These are phyloP conservation scores for Eretmocerus hayati DNA, from an alignment of 2,888 invertebrate genomes.

Conservation along the genomic window DNA sequence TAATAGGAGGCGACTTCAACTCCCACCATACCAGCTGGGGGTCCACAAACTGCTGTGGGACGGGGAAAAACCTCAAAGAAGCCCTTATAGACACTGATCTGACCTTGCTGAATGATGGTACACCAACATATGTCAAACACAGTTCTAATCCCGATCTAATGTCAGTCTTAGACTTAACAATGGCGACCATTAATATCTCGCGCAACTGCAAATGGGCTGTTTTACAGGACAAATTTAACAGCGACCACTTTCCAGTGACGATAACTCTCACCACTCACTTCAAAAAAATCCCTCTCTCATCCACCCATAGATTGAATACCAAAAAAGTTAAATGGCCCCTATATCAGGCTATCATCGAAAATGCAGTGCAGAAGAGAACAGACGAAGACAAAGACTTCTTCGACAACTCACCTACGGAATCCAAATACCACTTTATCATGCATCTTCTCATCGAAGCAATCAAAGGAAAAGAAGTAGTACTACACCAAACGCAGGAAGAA, in stretches of 20 bases:
- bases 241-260: slow-evolving; percentile 2
- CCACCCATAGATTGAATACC: not conserved
- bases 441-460: no score
- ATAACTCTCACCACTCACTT: not conserved
- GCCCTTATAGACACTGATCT: not conserved
- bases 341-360: no score
- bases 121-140: not conserved
- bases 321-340: not conserved
- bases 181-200: not conserved
- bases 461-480: no score
- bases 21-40: slow-evolving; percentile 1
- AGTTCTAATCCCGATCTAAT: not conserved
- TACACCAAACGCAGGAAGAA: no score
- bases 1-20: slow-evolving; percentile 5
- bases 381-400: no score
- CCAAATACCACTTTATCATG: no score
- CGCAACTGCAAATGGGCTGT: not conserved
- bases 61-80: not conserved
- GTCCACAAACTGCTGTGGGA: not conserved
- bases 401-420: no score
- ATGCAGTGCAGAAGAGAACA: no score
- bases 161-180: not conserved
- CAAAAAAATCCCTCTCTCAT: not conserved
- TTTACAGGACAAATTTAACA: not conserved
- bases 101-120: not conserved